Percentiles rank a stretch among this genome's conserved stretches.
phyloP scores from a whole-genome alignment of 53 echinoderm and acorn worm genomes.

The Actinopyga echinites region DNA sequence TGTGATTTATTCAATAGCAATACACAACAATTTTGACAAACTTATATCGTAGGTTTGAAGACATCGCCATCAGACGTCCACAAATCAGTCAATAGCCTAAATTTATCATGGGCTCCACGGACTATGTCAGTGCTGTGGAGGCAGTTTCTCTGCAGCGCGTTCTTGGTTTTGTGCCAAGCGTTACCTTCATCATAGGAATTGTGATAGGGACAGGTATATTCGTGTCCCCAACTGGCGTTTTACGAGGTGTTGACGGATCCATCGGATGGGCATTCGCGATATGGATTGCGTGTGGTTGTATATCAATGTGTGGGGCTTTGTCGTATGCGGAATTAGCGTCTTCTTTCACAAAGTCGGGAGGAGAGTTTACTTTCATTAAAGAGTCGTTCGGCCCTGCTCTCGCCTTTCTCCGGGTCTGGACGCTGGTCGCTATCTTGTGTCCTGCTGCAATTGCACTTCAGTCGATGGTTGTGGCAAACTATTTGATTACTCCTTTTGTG shows the following conservation, averaged over 20 bases:
- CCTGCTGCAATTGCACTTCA: constrained; percentile 49
- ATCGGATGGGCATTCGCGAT: constrained; percentile 51
- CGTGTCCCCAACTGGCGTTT: constrained; percentile 64
- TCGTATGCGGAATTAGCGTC: constrained; percentile 74
- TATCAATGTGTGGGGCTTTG: constrained; percentile 65
- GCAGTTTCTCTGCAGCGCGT: constrained; percentile 49
- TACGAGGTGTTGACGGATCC: constrained; percentile 53
- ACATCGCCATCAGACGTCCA: background rate
- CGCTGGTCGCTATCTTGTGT: constrained; percentile 50
- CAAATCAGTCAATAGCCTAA: background rate
- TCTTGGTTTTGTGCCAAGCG: constrained; percentile 61
- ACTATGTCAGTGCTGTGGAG: background rate
- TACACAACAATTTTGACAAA: too few relatives aligned
- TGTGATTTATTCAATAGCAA: too few relatives aligned
- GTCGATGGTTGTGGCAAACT: constrained; percentile 56
- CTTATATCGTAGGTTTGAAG: too few relatives aligned
- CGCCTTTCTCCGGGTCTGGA: constrained; percentile 61
- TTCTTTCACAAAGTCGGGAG: constrained; percentile 70
- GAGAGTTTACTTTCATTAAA: constrained; percentile 45
- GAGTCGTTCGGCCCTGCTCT: constrained; percentile 58
- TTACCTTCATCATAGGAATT: constrained; percentile 73
- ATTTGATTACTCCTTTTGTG: constrained; percentile 52
- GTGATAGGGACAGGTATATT: constrained; percentile 76
- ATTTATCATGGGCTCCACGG: background rate
- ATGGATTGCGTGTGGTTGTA: constrained; percentile 49